Percentiles rank a stretch among this genome's conserved stretches.
phyloP scores from a whole-genome alignment of 2,888 invertebrate genomes.

The Eristalinus aeneus region DNA sequence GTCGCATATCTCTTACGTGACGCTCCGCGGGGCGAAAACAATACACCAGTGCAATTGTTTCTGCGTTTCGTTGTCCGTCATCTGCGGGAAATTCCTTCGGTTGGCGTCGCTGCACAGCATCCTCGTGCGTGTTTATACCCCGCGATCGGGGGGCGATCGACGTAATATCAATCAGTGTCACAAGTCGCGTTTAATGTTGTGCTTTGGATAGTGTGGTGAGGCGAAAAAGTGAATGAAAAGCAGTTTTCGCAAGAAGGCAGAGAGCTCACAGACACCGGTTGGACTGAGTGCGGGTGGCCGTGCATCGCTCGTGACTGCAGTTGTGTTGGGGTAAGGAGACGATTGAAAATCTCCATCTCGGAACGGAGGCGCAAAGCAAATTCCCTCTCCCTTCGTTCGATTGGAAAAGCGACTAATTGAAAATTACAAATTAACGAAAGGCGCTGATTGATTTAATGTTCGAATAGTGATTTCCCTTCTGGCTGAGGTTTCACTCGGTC shows the following conservation, averaged over 20 bases:
- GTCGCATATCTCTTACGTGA: neutral
- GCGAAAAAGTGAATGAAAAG: slow-evolving; percentile 56
- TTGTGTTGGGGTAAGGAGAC: no score
- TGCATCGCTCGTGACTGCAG: neutral
- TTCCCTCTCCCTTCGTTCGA: slow-evolving; percentile 33
- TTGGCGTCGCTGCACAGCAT: neutral
- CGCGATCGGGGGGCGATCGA: slow-evolving; percentile 33
- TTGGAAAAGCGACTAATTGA: slow-evolving; percentile 58
- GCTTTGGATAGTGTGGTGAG: slow-evolving; percentile 18
- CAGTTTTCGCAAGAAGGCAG: slow-evolving; percentile 31
- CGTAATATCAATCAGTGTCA: slow-evolving; percentile 63
- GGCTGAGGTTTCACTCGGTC: slow-evolving; percentile 26
- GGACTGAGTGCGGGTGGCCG: neutral
- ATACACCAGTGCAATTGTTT: slow-evolving; percentile 31
- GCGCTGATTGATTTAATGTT: slow-evolving; percentile 70
- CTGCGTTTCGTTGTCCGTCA: neutral
- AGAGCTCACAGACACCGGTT: slow-evolving; percentile 34
- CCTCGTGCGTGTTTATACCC: slow-evolving; percentile 29
- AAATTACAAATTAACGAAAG: slow-evolving; percentile 67
- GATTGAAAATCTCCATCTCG: neutral
- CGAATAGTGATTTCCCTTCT: slow-evolving; percentile 42
- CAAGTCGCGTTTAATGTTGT: slow-evolving; percentile 21
- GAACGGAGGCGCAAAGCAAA: slow-evolving; percentile 41
- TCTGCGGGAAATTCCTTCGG: neutral
- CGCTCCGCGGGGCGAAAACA: neutral